Evolutionary conservation across 2,888 invertebrate genomes (phyloP).

Genomic region (Caenorhabditis becei): DNA sequence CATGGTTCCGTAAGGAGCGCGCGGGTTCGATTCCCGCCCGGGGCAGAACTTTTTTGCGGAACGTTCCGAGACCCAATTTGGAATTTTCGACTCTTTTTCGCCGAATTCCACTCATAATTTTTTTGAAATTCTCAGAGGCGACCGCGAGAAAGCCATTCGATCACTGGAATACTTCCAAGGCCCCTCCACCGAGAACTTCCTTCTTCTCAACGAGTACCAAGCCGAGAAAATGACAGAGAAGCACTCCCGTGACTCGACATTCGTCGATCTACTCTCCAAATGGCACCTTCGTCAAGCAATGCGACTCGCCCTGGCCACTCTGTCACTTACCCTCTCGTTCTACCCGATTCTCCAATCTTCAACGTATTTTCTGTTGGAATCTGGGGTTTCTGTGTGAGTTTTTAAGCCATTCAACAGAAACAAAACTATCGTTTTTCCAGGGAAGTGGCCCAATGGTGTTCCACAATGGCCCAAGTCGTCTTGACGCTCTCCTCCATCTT

Average conservation of each 20-base stretch:
- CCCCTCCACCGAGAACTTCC: slow-evolving; percentile 58
- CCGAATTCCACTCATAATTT: no score
- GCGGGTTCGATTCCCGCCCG: no score
- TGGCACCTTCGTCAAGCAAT: slow-evolving; percentile 78
- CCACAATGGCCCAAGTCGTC: slow-evolving; percentile 72
- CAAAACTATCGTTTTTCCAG: slow-evolving; percentile 54
- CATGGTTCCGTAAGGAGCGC: no score
- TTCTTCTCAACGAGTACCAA: slow-evolving; percentile 68
- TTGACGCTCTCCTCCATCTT: slow-evolving; percentile 72
- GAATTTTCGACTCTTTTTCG: no score
- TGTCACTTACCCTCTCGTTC: slow-evolving; percentile 76
- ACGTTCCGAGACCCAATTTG: no score
- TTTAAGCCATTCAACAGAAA: background rate
- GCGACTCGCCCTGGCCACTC: slow-evolving; percentile 69
- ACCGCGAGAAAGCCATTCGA: slow-evolving; percentile 56
- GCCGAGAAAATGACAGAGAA: slow-evolving; percentile 63
- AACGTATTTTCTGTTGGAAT: slow-evolving; percentile 72
- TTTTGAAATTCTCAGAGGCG: background rate
- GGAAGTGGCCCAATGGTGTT: slow-evolving; percentile 71
- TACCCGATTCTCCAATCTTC: slow-evolving; percentile 78
- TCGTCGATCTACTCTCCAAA: slow-evolving; percentile 69
- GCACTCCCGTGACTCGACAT: slow-evolving; percentile 26
- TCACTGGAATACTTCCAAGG: slow-evolving; percentile 78
- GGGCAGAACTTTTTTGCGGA: no score
- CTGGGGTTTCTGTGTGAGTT: slow-evolving; percentile 60